phyloP scores from a whole-genome alignment of 2,113 vertebrate species.

The Anhinga anhinga region DNA sequence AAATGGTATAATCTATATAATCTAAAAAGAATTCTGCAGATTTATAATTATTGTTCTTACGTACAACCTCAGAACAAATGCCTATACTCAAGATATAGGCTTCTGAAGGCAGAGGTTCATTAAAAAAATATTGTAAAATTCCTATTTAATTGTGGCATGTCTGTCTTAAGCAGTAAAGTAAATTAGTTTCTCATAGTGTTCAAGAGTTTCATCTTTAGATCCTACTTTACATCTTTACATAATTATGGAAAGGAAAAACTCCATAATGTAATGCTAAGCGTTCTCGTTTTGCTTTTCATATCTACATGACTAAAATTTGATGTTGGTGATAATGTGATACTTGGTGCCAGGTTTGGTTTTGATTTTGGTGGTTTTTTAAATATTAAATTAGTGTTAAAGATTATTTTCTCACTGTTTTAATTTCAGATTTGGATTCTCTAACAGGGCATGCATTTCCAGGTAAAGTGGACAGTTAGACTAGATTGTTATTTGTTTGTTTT shows the following conservation, averaged over 20 bases:
- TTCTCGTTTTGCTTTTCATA: neutral
- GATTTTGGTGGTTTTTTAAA: neutral
- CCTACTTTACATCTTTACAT: neutral
- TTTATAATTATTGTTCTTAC: neutral
- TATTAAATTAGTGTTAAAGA: slow-evolving; percentile 50
- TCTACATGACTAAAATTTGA: neutral
- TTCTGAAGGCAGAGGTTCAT: neutral
- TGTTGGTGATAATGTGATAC: neutral
- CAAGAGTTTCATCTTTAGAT: neutral
- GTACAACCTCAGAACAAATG: neutral
- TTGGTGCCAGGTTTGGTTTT: neutral
- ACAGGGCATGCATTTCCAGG: slow-evolving; percentile 73
- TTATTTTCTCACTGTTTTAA: slow-evolving; percentile 62
- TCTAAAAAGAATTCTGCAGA: neutral
- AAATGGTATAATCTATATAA: neutral
- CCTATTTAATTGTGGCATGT: neutral
- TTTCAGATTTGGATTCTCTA: slow-evolving; percentile 75
- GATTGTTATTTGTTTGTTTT: slow-evolving; percentile 33
- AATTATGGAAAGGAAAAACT: neutral
- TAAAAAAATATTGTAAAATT: neutral
- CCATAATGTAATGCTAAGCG: neutral
- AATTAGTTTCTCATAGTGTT: neutral
- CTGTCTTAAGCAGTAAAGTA: neutral
- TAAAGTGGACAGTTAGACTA: slow-evolving; percentile 64
- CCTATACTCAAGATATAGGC: neutral